A percentile compares a stretch with the other conserved stretches of the same genome.
phyloP scores from a whole-genome alignment of 2,113 vertebrate genomes.

The Grantiella picta region DNA sequence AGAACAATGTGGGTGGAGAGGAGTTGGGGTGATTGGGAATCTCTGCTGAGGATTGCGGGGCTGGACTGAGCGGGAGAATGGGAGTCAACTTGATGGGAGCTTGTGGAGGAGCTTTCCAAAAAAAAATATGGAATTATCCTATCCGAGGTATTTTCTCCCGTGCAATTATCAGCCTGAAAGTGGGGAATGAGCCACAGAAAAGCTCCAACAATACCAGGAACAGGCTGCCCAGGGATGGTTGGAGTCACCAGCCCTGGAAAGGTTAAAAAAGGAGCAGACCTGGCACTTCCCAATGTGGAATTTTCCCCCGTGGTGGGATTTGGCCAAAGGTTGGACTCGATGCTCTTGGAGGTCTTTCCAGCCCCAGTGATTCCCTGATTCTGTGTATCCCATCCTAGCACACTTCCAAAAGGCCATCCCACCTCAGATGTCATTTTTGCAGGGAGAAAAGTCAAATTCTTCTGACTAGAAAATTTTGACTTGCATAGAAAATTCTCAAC shows the following conservation, averaged over 20 bases:
- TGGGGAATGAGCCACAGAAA: not conserved
- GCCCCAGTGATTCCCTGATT: fast-evolving
- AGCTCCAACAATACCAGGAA: fast-evolving
- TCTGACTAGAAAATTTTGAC: no score
- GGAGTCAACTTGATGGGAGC: not conserved
- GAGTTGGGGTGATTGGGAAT: not conserved
- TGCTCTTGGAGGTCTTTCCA: not conserved
- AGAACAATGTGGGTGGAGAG: not conserved
- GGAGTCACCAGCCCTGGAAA: not conserved
- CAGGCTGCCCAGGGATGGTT: not conserved
- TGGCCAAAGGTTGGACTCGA: fast-evolving
- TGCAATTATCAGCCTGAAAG: not conserved
- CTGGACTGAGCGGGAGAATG: fast-evolving
- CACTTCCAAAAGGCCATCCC: fast-evolving
- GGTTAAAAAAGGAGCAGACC: fast-evolving
- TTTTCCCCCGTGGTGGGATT: not conserved
- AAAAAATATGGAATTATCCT: not conserved
- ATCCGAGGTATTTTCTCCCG: not conserved
- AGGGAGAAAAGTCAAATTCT: not conserved
- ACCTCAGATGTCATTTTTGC: not conserved
- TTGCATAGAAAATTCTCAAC: not conserved
- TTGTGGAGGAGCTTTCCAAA: not conserved
- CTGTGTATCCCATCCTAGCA: not conserved
- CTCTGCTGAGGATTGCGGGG: not conserved
- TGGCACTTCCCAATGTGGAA: no score